Base-by-base conservation (phyloP, 1,140 invertebrate species). In the Euura saliciscinereae region DNA sequence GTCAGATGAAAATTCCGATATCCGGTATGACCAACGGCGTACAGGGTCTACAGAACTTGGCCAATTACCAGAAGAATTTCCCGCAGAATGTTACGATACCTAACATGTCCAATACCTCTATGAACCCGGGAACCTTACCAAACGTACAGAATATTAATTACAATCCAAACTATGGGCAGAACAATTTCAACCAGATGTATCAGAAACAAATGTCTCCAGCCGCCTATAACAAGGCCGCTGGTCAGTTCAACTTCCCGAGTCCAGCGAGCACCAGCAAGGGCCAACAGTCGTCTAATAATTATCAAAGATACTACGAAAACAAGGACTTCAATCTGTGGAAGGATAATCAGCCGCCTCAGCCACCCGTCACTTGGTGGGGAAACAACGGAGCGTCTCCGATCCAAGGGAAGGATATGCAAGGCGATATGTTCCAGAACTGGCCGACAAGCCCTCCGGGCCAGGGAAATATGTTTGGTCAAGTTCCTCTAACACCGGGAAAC, bases 261-360 rank as follows among this genome's bases (percentile, higher is more conserved):
- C 74, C 64, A 8, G 42, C 65, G 10, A 65, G 68, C 10, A 42
- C 68, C n/a, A 73, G 69, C n/a, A 70, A 75, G 51, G 76, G 3
- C 46, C 80, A 76, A 7, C 77, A 75, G 71, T 45, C 73, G 4
- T 44, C 77, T 2, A 79, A 75, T 43, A 82, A 68, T 68, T 82
- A 80, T 73, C 74, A 73, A 7, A 74, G 83, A 44, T 84, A 79
- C 45, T 83, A 82, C 65, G 82, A 84, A 6, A 66, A 72, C 2
- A 71, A 79, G 0, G 81, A 83, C 6, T 85, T 83, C 51, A 81
- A 80, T 77, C 73, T 81, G 43, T 85, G 84, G 81, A 84, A 84
- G 46, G 83, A 84, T 11, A 76, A 65, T 2, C 82, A 80, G 42
- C 78, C 77, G 5, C 78, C 83, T 3, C 81, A 81, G 44, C 78